phyloP scores from a whole-genome alignment of 2,797 vertebrate genomes.

The Emydoidea blandingii region DNA sequence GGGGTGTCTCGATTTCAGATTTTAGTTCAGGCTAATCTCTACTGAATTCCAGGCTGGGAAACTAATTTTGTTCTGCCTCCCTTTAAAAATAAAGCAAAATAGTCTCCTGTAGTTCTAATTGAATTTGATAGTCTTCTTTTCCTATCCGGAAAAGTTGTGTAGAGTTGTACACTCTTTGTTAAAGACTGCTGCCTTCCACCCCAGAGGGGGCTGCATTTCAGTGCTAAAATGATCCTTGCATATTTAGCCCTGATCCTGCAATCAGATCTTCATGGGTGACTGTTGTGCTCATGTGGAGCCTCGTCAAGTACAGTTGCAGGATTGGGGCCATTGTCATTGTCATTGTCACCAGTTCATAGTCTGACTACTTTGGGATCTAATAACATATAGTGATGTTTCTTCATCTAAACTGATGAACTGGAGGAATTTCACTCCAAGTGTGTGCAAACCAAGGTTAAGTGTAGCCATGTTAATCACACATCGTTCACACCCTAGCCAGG shows the following conservation, averaged over 20 bases:
- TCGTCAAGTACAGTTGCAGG: background rate
- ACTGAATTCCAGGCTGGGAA: background rate
- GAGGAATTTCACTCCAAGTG: accelerated
- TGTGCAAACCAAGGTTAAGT: accelerated
- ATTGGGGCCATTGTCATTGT: background rate
- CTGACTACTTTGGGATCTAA: accelerated
- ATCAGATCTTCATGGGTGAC: background rate
- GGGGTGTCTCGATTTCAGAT: background rate
- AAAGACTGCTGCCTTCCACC: background rate
- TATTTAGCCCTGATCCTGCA: background rate
- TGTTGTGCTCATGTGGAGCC: background rate
- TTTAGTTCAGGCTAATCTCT: background rate
- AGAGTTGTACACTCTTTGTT: background rate
- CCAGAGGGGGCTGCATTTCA: accelerated
- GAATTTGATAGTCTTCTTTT: background rate
- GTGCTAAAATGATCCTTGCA: background rate
- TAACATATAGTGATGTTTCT: background rate
- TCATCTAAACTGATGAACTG: background rate
- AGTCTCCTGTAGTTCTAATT: background rate
- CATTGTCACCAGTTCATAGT: background rate
- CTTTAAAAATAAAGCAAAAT: accelerated
- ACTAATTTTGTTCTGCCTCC: accelerated
- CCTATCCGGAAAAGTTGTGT: background rate
- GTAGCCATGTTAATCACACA: accelerated
- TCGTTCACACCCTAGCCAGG: accelerated